phyloP scores from a whole-genome alignment of 1,140 invertebrate genomes.

The Pseudomyrmex dendroicus region DNA sequence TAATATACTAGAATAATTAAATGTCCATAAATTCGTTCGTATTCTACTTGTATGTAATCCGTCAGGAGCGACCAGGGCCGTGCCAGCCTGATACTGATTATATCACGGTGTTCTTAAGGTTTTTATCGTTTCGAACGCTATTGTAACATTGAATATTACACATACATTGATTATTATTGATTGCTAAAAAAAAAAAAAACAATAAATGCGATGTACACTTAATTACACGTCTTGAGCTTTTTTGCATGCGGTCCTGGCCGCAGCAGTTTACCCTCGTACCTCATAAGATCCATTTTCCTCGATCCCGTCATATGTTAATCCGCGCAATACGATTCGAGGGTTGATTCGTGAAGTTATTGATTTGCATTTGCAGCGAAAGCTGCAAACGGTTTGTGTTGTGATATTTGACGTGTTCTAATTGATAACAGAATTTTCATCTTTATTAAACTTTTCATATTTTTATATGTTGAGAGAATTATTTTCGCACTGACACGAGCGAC shows the following conservation, averaged over 20 bases:
- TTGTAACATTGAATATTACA: conserved; percentile 79
- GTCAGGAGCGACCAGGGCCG: conserved; percentile 79
- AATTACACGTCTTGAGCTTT: conserved; percentile 63
- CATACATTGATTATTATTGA: conserved; percentile 83
- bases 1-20: conserved; percentile 82
- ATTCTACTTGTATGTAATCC: conserved; percentile 78
- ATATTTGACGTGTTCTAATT: background rate
- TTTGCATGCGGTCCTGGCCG: conserved; percentile 63
- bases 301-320: conserved; percentile 23
- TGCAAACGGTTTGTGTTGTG: too few relatives aligned
- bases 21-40: conserved; percentile 80
- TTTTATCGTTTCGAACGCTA: conserved; percentile 82
- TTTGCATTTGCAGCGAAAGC: background rate
- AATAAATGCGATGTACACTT: conserved; percentile 83
- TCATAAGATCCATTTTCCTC: conserved; percentile 19
- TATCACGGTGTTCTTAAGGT: conserved; percentile 66
- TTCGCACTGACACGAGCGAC: conserved; percentile 23
- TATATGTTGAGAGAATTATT: background rate
- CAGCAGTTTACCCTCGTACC: conserved; percentile 35
- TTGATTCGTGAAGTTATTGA: background rate
- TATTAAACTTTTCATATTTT: background rate
- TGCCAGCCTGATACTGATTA: conserved; percentile 74
- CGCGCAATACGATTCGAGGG: conserved; percentile 15
- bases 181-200: conserved; percentile 82
- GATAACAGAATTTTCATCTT: background rate